These are phyloP conservation scores for Pangasius djambal DNA, from an alignment of 2,797 vertebrate species.

Conservation along the genomic window DNA sequence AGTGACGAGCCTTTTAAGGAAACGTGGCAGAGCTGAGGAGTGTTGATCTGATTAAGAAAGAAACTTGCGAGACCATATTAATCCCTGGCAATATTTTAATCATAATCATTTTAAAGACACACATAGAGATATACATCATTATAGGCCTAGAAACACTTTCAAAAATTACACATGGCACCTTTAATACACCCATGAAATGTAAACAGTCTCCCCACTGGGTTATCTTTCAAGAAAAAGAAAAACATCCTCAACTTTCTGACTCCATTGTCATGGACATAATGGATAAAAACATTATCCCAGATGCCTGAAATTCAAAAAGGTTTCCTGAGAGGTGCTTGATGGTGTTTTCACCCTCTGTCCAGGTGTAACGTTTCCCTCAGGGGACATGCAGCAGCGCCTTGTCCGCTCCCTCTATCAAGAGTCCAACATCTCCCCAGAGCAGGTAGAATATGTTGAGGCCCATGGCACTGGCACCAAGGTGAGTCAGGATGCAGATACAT, in stretches of 20 bases:
- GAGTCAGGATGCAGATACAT: background rate
- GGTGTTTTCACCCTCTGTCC: slow-evolving; percentile 41
- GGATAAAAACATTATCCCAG: background rate
- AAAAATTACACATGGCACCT: background rate
- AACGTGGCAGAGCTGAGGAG: background rate
- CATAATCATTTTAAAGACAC: background rate
- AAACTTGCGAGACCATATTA: background rate
- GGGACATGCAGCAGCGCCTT: slow-evolving; percentile 84
- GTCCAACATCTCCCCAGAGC: slow-evolving; percentile 73
- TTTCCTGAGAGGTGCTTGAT: background rate
- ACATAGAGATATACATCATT: background rate
- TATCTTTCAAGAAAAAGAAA: background rate
- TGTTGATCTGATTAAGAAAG: background rate
- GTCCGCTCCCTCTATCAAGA: slow-evolving; percentile 82
- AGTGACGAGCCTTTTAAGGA: background rate
- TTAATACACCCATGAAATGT: background rate
- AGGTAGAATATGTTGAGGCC: slow-evolving; percentile 93
- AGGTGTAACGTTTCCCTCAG: slow-evolving; percentile 97
- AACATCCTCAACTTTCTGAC: background rate
- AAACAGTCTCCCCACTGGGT: background rate
- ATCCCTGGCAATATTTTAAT: background rate
- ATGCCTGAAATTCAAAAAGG: background rate
- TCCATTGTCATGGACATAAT: background rate
- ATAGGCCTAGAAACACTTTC: background rate
- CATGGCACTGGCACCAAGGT: slow-evolving; percentile 98